Base-by-base conservation (phyloP, 1,140 invertebrate species). In the Listronotus oregonensis region DNA sequence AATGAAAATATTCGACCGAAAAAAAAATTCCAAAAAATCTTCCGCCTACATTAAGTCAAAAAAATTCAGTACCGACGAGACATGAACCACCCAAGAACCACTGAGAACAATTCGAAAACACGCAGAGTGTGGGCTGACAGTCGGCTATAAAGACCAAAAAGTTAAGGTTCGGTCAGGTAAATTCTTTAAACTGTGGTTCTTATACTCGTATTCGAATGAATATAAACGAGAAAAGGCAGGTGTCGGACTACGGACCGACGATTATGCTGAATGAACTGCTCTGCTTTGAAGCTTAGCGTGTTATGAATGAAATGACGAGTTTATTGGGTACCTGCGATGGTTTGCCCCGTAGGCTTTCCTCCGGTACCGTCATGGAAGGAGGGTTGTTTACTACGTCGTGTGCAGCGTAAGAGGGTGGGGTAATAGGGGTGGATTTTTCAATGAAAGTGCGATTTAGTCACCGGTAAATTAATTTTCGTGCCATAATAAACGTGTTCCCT, bases 231-330 rank as follows among this genome's bases (percentile, higher is more conserved):
- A 51, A 61, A 51, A 61, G 47, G 47, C 62, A 64, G 62, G 52
- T 56, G 52, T 37, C 39, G 21, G 21, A 6, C 34, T 6, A 39
- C 11, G 17, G 17, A 40, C 9, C 10, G 49, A n/a, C 60, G 60
- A 63, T 34, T 44, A 43, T 54, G n/a, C 49, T 64, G 62, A 64
- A 64, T 64, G 62, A 57, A 64, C 52, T 49, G 62, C 34, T 57
- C 62, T 11, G 44, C 17, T 49, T 49, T 55, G 44, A 57, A 31
- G 50, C 46, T 49, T 49, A 34, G 32, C 52, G 62, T 56, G 62
- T 64, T 64, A 64, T 64, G 62, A 64, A 64, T 64, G 62, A 64
- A 64, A 64, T 46, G 50, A 39, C 37, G 15, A 49, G 31, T 10
- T 50, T 50, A 31, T 31, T 50, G 11, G 46, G 60, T 64, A 56